Conservation (phyloP, 2,888 invertebrate species). For the Agriotes lineatus region DNA sequence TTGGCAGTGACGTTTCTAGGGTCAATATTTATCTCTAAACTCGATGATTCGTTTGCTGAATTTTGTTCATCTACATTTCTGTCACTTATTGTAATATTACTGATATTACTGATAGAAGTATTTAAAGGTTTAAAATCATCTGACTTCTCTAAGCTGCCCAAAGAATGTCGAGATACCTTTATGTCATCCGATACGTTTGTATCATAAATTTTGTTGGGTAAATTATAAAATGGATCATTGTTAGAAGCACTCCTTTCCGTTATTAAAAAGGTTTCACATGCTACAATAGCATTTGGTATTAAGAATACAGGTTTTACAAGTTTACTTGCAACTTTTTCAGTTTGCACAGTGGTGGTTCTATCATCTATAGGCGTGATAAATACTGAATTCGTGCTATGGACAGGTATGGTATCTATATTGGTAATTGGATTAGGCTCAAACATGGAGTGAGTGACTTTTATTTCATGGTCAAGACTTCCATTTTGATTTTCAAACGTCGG, state of each 20-base stretch:
- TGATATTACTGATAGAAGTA: conserved; percentile 51
- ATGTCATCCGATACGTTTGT: conserved; percentile 75
- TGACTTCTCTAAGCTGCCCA: conserved; percentile 75
- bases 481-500: not conserved
- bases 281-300: not conserved
- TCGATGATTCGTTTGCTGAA: not conserved
- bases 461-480: too few relatives aligned
- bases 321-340: not conserved
- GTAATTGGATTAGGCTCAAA: too few relatives aligned
- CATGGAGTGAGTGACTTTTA: too few relatives aligned
- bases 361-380: too few relatives aligned
- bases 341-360: not conserved
- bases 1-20: not conserved
- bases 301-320: conserved; percentile 50
- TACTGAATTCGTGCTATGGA: too few relatives aligned
- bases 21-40: conserved; percentile 12
- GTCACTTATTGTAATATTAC: conserved; percentile 47
- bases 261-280: conserved; percentile 16
- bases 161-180: conserved; percentile 73
- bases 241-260: conserved; percentile 54
- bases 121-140: conserved; percentile 63
- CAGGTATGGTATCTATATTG: too few relatives aligned
- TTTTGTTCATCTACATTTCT: conserved; percentile 66
- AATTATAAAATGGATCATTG: conserved; percentile 44
- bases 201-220: conserved; percentile 59